These are phyloP conservation scores for Aplochiton taeniatus DNA, from an alignment of 2,797 vertebrate species.

Conservation along the genomic window DNA sequence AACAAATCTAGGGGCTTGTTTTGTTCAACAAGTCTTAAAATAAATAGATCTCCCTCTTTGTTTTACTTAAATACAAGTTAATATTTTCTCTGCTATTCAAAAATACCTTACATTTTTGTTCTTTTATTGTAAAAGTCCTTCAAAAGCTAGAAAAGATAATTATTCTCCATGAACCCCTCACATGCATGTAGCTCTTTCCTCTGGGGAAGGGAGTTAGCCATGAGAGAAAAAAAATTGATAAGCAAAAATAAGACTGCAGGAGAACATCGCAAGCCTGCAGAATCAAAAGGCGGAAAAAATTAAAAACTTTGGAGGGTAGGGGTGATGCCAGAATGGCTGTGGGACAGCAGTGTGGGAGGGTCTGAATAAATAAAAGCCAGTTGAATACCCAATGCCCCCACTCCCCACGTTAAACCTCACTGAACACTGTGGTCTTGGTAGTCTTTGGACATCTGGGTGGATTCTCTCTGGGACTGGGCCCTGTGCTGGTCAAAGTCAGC, in stretches of 20 bases:
- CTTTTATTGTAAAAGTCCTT: conserved; percentile 62
- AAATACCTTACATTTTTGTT: conserved; percentile 66
- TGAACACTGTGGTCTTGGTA: conserved; percentile 62
- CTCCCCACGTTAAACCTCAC: conserved; percentile 41
- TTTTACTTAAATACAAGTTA: conserved; percentile 76
- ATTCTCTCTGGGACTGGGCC: conserved; percentile 77
- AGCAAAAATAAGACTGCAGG: conserved; percentile 37
- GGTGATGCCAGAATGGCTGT: conserved; percentile 33
- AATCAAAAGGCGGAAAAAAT: conserved; percentile 57
- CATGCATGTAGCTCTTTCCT: conserved; percentile 59
- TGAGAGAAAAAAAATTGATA: conserved; percentile 43
- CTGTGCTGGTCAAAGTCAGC: conserved; percentile 87
- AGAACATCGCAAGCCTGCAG: conserved; percentile 53
- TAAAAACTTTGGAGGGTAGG: conserved; percentile 42
- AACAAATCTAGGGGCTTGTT: conserved; percentile 67
- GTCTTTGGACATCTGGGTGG: conserved; percentile 20
- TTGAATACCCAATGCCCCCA: conserved; percentile 37
- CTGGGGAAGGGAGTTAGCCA: conserved; percentile 27
- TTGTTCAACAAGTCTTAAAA: conserved; percentile 70
- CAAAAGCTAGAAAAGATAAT: conserved; percentile 56
- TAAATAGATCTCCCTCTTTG: conserved; percentile 76
- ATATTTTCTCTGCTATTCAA: conserved; percentile 74
- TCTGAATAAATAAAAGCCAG: conserved; percentile 60
- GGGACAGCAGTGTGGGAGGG: conserved; percentile 51
- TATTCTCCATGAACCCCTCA: conserved; percentile 42